These are phyloP conservation scores for Chymomyza costata DNA, from an alignment of 1,140 invertebrate species.

Conservation along the genomic window DNA sequence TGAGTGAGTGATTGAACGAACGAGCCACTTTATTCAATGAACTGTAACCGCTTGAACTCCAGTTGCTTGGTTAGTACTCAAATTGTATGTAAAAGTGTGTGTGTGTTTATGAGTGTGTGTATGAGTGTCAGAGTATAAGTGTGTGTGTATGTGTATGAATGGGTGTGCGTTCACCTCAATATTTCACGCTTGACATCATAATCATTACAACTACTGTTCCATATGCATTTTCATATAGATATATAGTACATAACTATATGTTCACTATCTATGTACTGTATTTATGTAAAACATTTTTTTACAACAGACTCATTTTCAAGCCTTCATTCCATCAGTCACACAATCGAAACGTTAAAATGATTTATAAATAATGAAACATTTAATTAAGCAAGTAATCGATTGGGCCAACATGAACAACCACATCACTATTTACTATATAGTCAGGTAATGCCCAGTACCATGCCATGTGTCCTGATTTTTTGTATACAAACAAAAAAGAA, in stretches of 20 bases:
- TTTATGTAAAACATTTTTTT: too few relatives aligned
- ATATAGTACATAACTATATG: slow-evolving; percentile 1
- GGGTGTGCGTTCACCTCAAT: slow-evolving; percentile 57
- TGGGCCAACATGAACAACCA: too few relatives aligned
- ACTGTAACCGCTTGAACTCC: slow-evolving; percentile 49
- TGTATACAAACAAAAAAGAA: too few relatives aligned
- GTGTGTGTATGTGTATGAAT: slow-evolving; percentile 21
- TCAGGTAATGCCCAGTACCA: too few relatives aligned
- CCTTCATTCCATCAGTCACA: not conserved
- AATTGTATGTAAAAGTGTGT: slow-evolving; percentile 22
- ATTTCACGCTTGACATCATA: slow-evolving; percentile 53
- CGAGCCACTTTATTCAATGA: slow-evolving; percentile 53
- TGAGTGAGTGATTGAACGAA: too few relatives aligned
- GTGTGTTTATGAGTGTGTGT: slow-evolving; percentile 38
- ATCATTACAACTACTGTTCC: slow-evolving; percentile 33
- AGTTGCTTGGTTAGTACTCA: slow-evolving; percentile 49
- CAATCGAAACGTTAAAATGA: not conserved
- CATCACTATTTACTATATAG: too few relatives aligned
- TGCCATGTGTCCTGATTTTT: too few relatives aligned
- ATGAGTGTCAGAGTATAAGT: too few relatives aligned
- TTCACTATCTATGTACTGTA: too few relatives aligned
- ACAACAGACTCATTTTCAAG: not conserved
- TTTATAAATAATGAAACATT: slow-evolving; percentile 14
- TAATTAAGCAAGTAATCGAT: slow-evolving; percentile 6
- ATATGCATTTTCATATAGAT: not conserved